Percentiles rank a stretch among this genome's conserved stretches.
Evolutionary conservation across 1,140 invertebrate genomes (phyloP).

Genomic region (Bombus impatiens): DNA sequence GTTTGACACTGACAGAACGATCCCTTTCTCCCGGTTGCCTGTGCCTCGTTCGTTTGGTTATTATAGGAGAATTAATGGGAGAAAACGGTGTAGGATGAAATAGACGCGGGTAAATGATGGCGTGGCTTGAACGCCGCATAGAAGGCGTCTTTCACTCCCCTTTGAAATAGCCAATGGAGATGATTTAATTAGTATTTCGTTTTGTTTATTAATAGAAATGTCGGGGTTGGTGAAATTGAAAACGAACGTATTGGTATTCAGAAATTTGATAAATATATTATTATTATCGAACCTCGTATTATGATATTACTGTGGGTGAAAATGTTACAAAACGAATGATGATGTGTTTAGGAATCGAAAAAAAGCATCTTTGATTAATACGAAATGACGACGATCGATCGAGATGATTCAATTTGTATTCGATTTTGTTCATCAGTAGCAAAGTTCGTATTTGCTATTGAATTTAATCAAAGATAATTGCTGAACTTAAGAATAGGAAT

Average conservation of each 20-base stretch:
- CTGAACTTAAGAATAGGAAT: too few relatives aligned
- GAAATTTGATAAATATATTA: not conserved
- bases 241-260: not conserved
- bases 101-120: conserved; percentile 1
- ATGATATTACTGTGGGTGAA: not conserved
- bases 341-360: not conserved
- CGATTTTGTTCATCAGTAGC: not conserved
- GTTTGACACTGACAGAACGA: conserved; percentile 21
- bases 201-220: not conserved
- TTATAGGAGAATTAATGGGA: conserved; percentile 25
- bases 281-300: not conserved
- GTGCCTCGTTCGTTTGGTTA: conserved; percentile 8
- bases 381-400: not conserved
- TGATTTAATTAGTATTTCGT: not conserved
- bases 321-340: not conserved
- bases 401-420: too few relatives aligned
- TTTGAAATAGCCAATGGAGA: not conserved
- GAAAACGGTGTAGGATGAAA: conserved; percentile 20
- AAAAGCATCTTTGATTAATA: not conserved
- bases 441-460: too few relatives aligned
- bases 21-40: not conserved
- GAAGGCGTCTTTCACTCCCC: not conserved
- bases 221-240: not conserved
- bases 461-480: too few relatives aligned
- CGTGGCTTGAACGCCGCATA: not conserved